phyloP scores from a whole-genome alignment of 2,888 invertebrate genomes.

The Synergus itoensis region DNA sequence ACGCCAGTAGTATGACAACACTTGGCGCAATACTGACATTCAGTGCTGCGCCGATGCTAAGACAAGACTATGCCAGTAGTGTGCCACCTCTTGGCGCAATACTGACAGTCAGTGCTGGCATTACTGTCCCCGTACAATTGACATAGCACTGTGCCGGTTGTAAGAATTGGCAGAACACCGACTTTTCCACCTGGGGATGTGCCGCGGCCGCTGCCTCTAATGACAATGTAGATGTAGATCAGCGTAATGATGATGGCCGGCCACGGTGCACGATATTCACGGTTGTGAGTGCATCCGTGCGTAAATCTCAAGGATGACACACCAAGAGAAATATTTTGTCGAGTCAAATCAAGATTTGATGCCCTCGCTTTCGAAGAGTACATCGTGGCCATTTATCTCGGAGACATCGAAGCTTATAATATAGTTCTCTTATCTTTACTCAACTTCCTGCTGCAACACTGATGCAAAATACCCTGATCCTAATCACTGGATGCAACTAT shows the following conservation, averaged over 20 bases:
- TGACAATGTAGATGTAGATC: slow-evolving; percentile 74
- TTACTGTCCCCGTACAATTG: too few relatives aligned
- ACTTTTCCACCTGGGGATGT: too few relatives aligned
- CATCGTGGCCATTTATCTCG: background rate
- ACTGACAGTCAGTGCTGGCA: too few relatives aligned
- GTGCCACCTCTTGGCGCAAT: too few relatives aligned
- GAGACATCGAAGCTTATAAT: slow-evolving; percentile 9
- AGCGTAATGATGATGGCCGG: slow-evolving; percentile 70
- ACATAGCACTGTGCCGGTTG: too few relatives aligned
- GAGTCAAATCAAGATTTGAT: slow-evolving; percentile 26
- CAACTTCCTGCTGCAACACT: background rate
- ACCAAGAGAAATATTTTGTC: slow-evolving; percentile 42
- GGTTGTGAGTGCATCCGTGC: slow-evolving; percentile 73
- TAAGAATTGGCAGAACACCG: too few relatives aligned
- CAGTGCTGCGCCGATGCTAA: too few relatives aligned
- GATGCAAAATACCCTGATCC: background rate
- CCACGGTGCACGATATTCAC: slow-evolving; percentile 64
- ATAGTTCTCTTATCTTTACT: background rate
- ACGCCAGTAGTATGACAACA: too few relatives aligned
- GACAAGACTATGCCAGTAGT: too few relatives aligned
- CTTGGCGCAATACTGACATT: too few relatives aligned
- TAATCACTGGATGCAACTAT: background rate
- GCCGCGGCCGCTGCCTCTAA: slow-evolving; percentile 66
- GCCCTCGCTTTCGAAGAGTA: background rate
- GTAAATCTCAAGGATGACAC: slow-evolving; percentile 67